Percentiles rank a stretch among this genome's conserved stretches.
Conservation (phyloP, 1,140 invertebrate species). For the Megalonaias nervosa region DNA sequence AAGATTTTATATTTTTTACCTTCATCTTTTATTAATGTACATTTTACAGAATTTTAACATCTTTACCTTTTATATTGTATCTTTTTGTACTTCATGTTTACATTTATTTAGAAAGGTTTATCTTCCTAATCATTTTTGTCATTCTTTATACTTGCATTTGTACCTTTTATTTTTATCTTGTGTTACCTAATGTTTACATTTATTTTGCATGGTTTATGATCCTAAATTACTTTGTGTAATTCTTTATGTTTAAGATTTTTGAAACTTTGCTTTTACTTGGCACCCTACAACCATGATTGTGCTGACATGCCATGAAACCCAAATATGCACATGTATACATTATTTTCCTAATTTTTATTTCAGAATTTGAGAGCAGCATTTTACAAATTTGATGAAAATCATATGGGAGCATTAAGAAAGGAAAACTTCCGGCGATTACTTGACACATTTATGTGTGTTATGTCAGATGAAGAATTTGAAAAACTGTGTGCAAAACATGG, state of each 20-base stretch:
- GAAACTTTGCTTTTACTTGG: no score
- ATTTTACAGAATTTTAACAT: no score
- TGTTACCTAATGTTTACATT: not conserved
- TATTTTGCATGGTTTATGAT: not conserved
- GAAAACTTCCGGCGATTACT: slow-evolving; percentile 62
- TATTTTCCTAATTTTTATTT: slow-evolving; percentile 20
- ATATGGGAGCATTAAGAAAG: slow-evolving; percentile 60
- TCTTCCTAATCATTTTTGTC: not conserved
- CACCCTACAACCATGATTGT: no score
- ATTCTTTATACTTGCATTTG: not conserved
- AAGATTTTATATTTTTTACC: no score
- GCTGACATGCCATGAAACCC: no score
- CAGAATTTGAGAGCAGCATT: slow-evolving; percentile 66
- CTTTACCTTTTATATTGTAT: no score
- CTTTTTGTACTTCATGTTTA: not conserved
- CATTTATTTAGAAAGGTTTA: not conserved
- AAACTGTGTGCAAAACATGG: slow-evolving; percentile 61
- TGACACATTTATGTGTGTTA: slow-evolving; percentile 66
- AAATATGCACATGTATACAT: not conserved
- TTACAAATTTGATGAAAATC: slow-evolving; percentile 69
- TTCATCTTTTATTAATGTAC: no score
- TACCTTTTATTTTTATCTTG: no score
- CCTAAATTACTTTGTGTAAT: not conserved
- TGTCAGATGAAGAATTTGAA: slow-evolving; percentile 64
- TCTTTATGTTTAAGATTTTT: not conserved